Evolutionary conservation across 2,888 invertebrate species (phyloP).

Genomic region (Crossocerus cetratus): DNA sequence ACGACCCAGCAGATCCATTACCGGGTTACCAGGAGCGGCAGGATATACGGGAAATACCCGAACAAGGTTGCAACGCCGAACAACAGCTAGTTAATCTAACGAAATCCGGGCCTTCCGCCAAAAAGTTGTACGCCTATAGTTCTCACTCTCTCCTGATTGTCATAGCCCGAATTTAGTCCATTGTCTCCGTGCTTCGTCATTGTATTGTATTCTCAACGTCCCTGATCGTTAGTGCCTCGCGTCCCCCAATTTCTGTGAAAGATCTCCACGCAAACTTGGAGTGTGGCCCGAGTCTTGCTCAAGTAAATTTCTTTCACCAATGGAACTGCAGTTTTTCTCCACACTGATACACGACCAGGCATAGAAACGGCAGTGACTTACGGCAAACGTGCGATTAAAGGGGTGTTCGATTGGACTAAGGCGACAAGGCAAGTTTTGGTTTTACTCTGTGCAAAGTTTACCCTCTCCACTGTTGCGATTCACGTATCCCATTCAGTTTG

Average conservation of each 20-base stretch:
- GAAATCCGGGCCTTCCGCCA: constrained; percentile 13
- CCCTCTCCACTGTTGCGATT: too few relatives aligned
- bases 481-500: background rate
- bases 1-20: constrained; percentile 65
- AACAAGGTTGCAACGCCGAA: constrained; percentile 53
- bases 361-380: too few relatives aligned
- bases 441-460: too few relatives aligned
- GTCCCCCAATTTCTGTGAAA: background rate
- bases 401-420: too few relatives aligned
- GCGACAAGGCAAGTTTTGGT: too few relatives aligned
- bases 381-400: too few relatives aligned
- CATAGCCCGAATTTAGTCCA: background rate
- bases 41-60: constrained; percentile 71
- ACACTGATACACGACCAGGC: too few relatives aligned
- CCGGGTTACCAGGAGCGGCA: constrained; percentile 72
- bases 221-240: background rate
- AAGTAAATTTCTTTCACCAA: constrained; percentile 25
- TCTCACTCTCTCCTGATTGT: constrained; percentile 19
- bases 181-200: constrained; percentile 5
- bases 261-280: constrained; percentile 14
- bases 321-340: background rate
- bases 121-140: constrained; percentile 8
- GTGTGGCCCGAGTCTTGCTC: constrained; percentile 1
- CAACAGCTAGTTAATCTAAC: background rate
- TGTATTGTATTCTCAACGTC: background rate